Conservation (phyloP, 1,140 invertebrate genomes). For the Polyergus mexicanus region DNA sequence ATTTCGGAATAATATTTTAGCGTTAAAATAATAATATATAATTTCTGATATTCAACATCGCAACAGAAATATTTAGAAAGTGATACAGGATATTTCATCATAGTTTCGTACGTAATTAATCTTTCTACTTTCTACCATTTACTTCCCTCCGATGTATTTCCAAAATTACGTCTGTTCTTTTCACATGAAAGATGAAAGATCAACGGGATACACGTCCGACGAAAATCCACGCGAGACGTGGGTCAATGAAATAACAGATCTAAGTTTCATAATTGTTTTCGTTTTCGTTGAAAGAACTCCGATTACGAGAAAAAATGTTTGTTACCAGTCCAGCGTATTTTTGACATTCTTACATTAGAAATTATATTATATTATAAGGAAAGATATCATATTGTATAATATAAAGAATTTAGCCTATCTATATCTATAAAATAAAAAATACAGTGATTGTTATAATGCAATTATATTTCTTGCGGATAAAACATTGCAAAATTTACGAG, state of each 20-base stretch:
- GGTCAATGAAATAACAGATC: constrained; percentile 40
- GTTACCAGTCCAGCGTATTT: background rate
- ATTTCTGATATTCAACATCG: background rate
- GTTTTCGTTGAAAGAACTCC: background rate
- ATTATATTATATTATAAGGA: background rate
- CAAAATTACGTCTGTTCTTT: constrained; percentile 64
- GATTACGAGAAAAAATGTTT: constrained; percentile 38
- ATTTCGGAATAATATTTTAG: constrained; percentile 13
- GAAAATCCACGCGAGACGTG: constrained; percentile 33
- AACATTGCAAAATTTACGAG: background rate
- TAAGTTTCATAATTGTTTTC: constrained; percentile 58
- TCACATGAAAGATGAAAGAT: constrained; percentile 45
- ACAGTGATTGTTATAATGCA: background rate
- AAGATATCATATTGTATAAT: background rate
- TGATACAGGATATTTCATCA: constrained; percentile 47
- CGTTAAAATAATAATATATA: constrained; percentile 41
- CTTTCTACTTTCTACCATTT: constrained; percentile 38
- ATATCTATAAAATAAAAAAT: background rate
- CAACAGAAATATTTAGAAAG: constrained; percentile 41
- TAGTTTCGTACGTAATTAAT: constrained; percentile 52
- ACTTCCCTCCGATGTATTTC: constrained; percentile 38
- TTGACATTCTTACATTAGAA: background rate
- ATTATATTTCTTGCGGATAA: background rate
- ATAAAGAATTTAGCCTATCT: too few relatives aligned
- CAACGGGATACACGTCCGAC: constrained; percentile 44